These are phyloP conservation scores for Drosophila barbarae DNA, from an alignment of 2,888 invertebrate genomes.

Conservation along the genomic window DNA sequence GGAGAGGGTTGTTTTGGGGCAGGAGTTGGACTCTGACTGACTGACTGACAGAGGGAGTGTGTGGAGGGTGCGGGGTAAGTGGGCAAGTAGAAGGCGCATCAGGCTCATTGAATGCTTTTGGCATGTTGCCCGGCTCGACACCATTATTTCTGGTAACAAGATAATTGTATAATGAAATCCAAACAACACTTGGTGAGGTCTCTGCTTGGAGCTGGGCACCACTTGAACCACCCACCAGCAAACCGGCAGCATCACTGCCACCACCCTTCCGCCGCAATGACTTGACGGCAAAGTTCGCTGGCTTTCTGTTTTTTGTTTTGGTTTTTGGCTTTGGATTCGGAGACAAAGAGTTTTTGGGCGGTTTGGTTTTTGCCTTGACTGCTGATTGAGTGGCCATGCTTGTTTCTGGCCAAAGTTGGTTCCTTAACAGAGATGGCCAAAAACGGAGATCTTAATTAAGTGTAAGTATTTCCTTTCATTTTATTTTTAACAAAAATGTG, in stretches of 20 bases:
- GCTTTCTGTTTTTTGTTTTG: slow-evolving; percentile 36
- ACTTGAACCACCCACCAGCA: neutral
- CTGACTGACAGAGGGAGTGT: slow-evolving; percentile 19
- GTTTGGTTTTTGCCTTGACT: slow-evolving; percentile 25
- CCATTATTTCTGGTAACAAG: slow-evolving; percentile 77
- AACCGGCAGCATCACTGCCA: slow-evolving; percentile 1
- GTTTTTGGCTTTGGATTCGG: slow-evolving; percentile 42
- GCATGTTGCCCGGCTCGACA: slow-evolving; percentile 73
- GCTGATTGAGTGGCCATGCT: slow-evolving; percentile 67
- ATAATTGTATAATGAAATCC: slow-evolving; percentile 77
- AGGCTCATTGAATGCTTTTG: slow-evolving; percentile 73
- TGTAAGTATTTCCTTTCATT: neutral
- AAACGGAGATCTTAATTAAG: neutral
- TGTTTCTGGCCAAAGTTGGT: slow-evolving; percentile 21
- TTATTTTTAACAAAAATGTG: too few species aligned
- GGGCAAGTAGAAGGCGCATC: slow-evolving; percentile 29
- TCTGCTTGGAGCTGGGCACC: slow-evolving; percentile 3
- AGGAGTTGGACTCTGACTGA: slow-evolving; percentile 15
- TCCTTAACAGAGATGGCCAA: slow-evolving; percentile 3
- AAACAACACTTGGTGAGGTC: slow-evolving; percentile 68
- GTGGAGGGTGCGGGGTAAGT: slow-evolving; percentile 22
- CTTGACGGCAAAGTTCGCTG: slow-evolving; percentile 71
- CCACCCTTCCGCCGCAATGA: slow-evolving; percentile 59
- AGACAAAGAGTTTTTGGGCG: slow-evolving; percentile 43
- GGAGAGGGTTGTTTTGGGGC: slow-evolving; percentile 12